A percentile compares a stretch with the other conserved stretches of the same genome.
These are phyloP conservation scores for Gouania willdenowi DNA, from an alignment of 2,797 vertebrate genomes.

Conservation along the genomic window DNA sequence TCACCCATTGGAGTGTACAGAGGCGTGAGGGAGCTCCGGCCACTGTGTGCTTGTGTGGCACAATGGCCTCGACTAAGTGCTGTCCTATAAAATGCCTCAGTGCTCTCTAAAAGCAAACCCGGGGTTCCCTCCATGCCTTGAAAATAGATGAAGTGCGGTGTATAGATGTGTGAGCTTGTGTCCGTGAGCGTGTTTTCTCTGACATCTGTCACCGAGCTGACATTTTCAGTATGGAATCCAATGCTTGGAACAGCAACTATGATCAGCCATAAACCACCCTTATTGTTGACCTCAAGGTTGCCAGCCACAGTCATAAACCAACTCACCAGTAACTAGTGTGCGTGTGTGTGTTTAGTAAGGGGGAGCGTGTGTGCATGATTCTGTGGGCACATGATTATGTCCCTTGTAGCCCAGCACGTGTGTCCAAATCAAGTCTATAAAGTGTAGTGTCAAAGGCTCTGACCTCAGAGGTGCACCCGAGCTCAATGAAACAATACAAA, in stretches of 20 bases:
- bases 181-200: conserved; percentile 27
- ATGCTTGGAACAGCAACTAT: conserved; percentile 29
- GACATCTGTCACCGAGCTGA: conserved; percentile 58
- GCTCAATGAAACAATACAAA: conserved; percentile 21
- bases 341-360: background rate
- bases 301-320: conserved; percentile 23
- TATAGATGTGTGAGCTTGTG: conserved; percentile 30
- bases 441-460: conserved; percentile 13
- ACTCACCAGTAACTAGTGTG: background rate
- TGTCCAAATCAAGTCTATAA: conserved; percentile 21
- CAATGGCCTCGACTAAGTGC: conserved; percentile 76
- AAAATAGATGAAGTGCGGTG: conserved; percentile 58
- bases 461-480: conserved; percentile 14
- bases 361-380: background rate
- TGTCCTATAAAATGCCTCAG: conserved; percentile 80
- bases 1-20: conserved; percentile 70
- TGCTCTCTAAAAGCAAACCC: conserved; percentile 70
- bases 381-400: too few species aligned
- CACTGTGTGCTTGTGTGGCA: conserved; percentile 63
- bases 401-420: conserved; percentile 8
- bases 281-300: conserved; percentile 48
- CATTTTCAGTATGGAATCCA: conserved; percentile 55
- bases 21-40: conserved; percentile 67
- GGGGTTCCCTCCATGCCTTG: conserved; percentile 49
- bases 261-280: conserved; percentile 45